These are phyloP conservation scores for Pseudeuparius sepicola DNA, from an alignment of 2,888 invertebrate genomes.

Conservation along the genomic window DNA sequence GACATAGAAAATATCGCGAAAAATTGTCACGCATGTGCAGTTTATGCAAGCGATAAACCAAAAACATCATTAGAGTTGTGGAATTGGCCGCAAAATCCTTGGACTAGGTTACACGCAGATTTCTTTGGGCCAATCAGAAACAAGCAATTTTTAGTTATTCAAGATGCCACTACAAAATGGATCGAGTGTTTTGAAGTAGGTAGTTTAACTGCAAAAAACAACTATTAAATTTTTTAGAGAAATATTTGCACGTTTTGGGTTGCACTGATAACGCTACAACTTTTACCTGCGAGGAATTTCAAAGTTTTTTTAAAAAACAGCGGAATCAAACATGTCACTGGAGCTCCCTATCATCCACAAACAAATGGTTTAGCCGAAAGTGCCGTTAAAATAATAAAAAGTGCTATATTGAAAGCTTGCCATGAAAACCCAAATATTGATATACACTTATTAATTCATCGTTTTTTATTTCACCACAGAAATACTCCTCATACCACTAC, in stretches of 20 bases:
- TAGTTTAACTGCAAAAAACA: conserved; percentile 2
- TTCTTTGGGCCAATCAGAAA: not conserved
- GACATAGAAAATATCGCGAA: not conserved
- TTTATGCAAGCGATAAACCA: not conserved
- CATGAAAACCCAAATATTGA: conserved; percentile 9
- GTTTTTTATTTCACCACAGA: conserved; percentile 12
- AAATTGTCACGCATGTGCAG: conserved; percentile 1
- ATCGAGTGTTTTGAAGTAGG: conserved; percentile 1
- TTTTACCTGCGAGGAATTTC: conserved; percentile 4
- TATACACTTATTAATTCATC: conserved; percentile 7
- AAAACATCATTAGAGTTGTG: not conserved
- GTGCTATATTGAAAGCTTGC: conserved; percentile 8
- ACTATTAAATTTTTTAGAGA: conserved; percentile 4
- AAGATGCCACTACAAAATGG: conserved; percentile 1
- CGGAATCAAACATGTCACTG: conserved; percentile 11
- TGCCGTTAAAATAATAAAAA: conserved; percentile 14
- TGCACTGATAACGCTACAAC: conserved; percentile 3
- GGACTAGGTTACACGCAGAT: conserved; percentile 1
- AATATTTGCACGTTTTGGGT: conserved; percentile 5
- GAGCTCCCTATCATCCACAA: conserved; percentile 11
- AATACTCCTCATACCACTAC: conserved; percentile 12
- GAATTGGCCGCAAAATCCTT: not conserved
- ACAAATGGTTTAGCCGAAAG: conserved; percentile 9
- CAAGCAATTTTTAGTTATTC: not conserved
- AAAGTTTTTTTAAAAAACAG: conserved; percentile 1